Evolutionary conservation across 2,888 invertebrate genomes (phyloP).

Genomic region (Aspidapion aeneum): DNA sequence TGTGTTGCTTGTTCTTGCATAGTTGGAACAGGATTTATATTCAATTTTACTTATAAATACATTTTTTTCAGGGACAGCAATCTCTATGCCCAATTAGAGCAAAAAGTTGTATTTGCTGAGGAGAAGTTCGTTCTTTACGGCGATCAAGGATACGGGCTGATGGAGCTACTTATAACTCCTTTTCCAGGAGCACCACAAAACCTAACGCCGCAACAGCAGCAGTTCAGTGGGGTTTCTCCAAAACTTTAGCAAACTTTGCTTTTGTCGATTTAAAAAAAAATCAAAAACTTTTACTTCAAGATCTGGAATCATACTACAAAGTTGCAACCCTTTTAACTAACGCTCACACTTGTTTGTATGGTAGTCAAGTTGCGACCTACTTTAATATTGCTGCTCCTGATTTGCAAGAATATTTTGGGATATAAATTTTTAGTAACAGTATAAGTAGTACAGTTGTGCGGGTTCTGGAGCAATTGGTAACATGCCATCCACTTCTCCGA

Average conservation of each 20-base stretch:
- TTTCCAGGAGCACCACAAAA: too few relatives aligned
- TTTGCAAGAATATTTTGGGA: too few relatives aligned
- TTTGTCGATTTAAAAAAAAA: slow-evolving; percentile 25
- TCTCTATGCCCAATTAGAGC: slow-evolving; percentile 22
- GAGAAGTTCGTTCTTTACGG: slow-evolving; percentile 22
- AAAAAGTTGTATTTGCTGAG: slow-evolving; percentile 15
- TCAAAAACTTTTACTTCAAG: slow-evolving; percentile 25
- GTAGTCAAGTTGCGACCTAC: slow-evolving; percentile 1
- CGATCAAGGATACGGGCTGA: too few relatives aligned
- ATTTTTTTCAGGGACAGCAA: slow-evolving; percentile 14
- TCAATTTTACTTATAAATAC: too few relatives aligned
- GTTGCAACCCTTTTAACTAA: slow-evolving; percentile 23
- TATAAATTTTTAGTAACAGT: too few relatives aligned
- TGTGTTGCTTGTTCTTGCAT: too few relatives aligned
- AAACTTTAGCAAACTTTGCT: slow-evolving; percentile 25
- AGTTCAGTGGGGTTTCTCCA: slow-evolving; percentile 29
- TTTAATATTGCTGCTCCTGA: too few relatives aligned
- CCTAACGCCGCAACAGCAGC: slow-evolving; percentile 13
- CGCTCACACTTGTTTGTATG: slow-evolving; percentile 19
- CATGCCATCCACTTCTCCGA: too few relatives aligned
- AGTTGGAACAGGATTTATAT: too few relatives aligned
- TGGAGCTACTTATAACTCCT: too few relatives aligned
- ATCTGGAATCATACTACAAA: slow-evolving; percentile 20
- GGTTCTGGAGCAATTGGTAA: too few relatives aligned
- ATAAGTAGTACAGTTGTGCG: too few relatives aligned